Evolutionary conservation across 2,888 invertebrate genomes (phyloP).

Genomic region (Neuroscelio doddi): DNA sequence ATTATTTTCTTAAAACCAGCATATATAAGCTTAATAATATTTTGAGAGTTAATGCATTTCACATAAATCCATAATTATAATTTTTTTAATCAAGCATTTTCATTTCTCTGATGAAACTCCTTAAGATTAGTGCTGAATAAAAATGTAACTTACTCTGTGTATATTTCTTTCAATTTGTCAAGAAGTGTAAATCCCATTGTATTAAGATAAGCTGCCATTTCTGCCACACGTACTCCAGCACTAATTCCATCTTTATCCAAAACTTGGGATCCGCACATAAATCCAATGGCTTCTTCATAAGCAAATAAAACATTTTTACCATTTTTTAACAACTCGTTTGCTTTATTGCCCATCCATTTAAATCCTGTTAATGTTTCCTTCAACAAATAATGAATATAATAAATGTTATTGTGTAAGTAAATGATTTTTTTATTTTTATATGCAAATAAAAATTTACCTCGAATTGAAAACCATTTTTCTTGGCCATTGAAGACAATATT

Average conservation of each 20-base stretch:
- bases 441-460: constrained; percentile 69
- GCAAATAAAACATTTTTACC: constrained; percentile 91
- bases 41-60: too few species aligned
- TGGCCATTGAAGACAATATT: constrained; percentile 87
- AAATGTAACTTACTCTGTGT: constrained; percentile 75
- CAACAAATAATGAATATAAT: constrained; percentile 64
- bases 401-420: constrained; percentile 5
- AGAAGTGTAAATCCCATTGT: constrained; percentile 75
- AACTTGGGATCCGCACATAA: constrained; percentile 92
- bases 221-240: constrained; percentile 86
- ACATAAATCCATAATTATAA: too few species aligned
- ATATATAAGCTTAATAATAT: too few species aligned
- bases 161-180: constrained; percentile 83
- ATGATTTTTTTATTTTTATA: constrained; percentile 9
- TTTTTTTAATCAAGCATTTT: too few species aligned
- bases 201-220: constrained; percentile 82
- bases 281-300: constrained; percentile 99
- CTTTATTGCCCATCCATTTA: constrained; percentile 98
- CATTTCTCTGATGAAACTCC: not conserved
- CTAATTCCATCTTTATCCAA: constrained; percentile 98
- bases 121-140: not conserved
- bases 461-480: constrained; percentile 83
- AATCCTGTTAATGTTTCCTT: constrained; percentile 97
- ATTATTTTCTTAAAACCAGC: too few species aligned
- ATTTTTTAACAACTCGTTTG: constrained; percentile 80